Evolutionary conservation across 2,113 vertebrate genomes (phyloP).

Genomic region (Sakesphorus luctuosus): DNA sequence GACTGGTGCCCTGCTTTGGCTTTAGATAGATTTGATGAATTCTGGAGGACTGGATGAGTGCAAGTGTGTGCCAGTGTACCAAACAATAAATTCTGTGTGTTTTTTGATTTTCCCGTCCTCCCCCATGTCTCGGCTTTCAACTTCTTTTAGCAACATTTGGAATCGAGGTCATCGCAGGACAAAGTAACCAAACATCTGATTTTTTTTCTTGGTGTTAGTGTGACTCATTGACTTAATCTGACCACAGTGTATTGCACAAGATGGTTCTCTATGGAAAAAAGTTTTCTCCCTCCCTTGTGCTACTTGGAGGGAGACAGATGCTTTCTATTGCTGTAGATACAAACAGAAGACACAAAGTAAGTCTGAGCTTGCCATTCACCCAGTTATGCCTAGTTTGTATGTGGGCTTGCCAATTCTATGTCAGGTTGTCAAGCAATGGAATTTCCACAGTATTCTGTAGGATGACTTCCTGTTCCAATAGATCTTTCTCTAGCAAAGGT

Average conservation of each 20-base stretch:
- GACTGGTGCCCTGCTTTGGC: neutral
- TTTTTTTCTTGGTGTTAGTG: neutral
- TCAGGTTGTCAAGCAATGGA: neutral
- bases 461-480: neutral
- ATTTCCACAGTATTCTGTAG: neutral
- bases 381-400: accelerated
- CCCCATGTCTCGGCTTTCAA: neutral
- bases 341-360: neutral
- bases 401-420: neutral
- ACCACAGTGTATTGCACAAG: neutral
- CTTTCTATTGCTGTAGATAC: neutral
- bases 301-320: neutral
- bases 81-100: neutral
- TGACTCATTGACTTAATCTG: slow-evolving; percentile 55
- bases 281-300: neutral
- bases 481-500: neutral
- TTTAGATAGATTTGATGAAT: neutral
- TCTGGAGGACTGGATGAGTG: neutral
- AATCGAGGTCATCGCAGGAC: neutral
- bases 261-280: neutral
- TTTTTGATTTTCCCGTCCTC: neutral
- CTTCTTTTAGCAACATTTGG: slow-evolving; percentile 33
- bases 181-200: neutral
- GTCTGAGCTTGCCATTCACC: neutral
- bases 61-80: neutral